These are phyloP conservation scores for Mesochorus sp. DNA, from an alignment of 2,888 invertebrate genomes.

Conservation along the genomic window DNA sequence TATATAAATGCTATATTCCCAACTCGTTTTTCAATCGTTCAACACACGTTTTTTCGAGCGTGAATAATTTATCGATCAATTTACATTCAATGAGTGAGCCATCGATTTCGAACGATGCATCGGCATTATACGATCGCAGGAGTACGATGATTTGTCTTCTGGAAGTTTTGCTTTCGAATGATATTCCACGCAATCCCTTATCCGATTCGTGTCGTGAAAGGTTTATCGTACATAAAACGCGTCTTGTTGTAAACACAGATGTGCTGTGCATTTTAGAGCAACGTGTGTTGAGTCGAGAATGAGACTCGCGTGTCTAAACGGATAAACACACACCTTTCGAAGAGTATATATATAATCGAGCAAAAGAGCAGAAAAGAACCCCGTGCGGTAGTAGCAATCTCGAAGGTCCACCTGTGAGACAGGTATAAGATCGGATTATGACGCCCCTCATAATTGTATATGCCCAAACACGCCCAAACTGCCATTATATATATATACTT, in stretches of 20 bases:
- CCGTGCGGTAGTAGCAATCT: constrained; percentile 36
- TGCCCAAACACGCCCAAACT: constrained; percentile 19
- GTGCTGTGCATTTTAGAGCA: constrained; percentile 1
- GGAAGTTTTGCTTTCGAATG: not conserved
- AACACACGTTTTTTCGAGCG: constrained; percentile 28
- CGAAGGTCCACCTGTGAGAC: constrained; percentile 56
- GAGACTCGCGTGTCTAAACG: constrained; percentile 49
- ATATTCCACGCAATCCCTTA: not conserved
- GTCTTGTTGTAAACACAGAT: not conserved
- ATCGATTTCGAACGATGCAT: constrained; percentile 5
- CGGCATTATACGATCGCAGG: too few species aligned
- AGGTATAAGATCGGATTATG: constrained; percentile 65
- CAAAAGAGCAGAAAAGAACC: constrained; percentile 47
- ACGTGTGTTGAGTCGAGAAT: constrained; percentile 27
- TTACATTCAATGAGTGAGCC: not conserved
- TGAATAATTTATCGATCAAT: constrained; percentile 50
- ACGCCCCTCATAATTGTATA: constrained; percentile 64
- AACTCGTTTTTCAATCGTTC: constrained; percentile 32
- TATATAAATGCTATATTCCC: not conserved
- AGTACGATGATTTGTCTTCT: constrained; percentile 1
- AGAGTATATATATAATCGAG: constrained; percentile 62
- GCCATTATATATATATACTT: constrained; percentile 15
- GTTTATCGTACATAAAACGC: not conserved
- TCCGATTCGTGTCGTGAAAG: not conserved
- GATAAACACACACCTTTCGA: constrained; percentile 62